Evolutionary conservation across 2,797 vertebrate species (phyloP).

Genomic region (Platyrinchus mystaceus): DNA sequence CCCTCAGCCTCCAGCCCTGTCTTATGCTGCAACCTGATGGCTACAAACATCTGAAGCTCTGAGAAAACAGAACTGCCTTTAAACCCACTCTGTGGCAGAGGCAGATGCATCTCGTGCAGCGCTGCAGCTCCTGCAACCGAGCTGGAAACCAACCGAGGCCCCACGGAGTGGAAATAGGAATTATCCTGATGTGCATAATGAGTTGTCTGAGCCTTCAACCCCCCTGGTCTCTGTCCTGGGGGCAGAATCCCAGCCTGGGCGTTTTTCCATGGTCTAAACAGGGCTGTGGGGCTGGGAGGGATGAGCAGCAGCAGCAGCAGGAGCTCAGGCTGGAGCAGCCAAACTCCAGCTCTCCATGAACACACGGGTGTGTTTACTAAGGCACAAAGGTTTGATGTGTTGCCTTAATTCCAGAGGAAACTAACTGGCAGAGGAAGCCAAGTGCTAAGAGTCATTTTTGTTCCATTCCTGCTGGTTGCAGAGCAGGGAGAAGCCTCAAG

Average conservation of each 20-base stretch:
- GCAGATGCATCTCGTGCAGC: rapidly evolving
- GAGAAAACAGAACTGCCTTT: not conserved
- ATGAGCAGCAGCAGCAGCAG: not conserved
- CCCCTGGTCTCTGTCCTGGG: not conserved
- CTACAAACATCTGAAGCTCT: rapidly evolving
- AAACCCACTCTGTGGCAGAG: rapidly evolving
- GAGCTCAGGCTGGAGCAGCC: not conserved
- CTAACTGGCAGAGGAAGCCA: rapidly evolving
- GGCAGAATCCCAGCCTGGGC: rapidly evolving
- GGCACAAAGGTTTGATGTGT: rapidly evolving
- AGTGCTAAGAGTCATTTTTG: rapidly evolving
- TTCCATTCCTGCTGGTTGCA: not conserved
- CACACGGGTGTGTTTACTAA: rapidly evolving
- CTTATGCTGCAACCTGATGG: rapidly evolving
- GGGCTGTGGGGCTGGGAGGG: not conserved
- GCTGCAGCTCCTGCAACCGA: not conserved
- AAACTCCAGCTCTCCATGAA: rapidly evolving
- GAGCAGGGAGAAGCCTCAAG: not conserved
- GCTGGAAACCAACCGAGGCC: rapidly evolving
- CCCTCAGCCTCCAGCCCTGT: not conserved
- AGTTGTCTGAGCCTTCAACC: not conserved
- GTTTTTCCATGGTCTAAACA: rapidly evolving
- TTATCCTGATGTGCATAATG: not conserved
- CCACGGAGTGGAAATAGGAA: not conserved
- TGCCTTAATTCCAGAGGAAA: not conserved